Conservation (phyloP, 2,113 vertebrate species). For the Ailuropoda melanoleuca region DNA sequence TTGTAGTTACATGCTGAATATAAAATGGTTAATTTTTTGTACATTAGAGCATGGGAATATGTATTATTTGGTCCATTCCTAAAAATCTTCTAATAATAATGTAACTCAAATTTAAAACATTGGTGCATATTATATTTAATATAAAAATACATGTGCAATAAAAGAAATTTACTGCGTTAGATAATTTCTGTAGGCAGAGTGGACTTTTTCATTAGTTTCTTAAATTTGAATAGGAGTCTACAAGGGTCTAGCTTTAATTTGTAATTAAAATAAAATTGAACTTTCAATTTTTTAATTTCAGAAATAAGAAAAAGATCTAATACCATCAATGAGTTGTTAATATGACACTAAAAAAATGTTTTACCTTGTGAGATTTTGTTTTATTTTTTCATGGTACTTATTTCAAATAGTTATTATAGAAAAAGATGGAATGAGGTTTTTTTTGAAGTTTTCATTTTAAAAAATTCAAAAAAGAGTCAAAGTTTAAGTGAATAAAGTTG, state of each 20-base stretch:
- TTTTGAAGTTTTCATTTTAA: conserved; percentile 23
- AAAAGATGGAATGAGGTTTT: not conserved
- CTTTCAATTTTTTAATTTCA: conserved; percentile 64
- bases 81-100: not conserved
- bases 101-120: not conserved
- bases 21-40: not conserved
- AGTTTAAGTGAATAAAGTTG: not conserved
- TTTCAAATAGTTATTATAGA: not conserved
- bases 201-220: not conserved
- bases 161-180: not conserved
- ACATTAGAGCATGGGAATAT: not conserved
- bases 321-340: conserved; percentile 46
- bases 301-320: conserved; percentile 34
- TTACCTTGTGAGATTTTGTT: conserved; percentile 30
- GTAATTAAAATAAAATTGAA: conserved; percentile 56
- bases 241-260: conserved; percentile 44
- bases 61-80: not conserved
- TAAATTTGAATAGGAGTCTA: not conserved
- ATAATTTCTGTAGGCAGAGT: not conserved
- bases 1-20: not conserved
- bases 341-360: not conserved
- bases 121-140: not conserved
- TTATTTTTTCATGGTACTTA: not conserved
- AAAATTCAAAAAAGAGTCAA: conserved; percentile 7
- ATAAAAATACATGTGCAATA: not conserved